A percentile compares a stretch with the other conserved stretches of the same genome.
phyloP scores from a whole-genome alignment of 2,888 invertebrate species.

The Oscheius sp. region DNA sequence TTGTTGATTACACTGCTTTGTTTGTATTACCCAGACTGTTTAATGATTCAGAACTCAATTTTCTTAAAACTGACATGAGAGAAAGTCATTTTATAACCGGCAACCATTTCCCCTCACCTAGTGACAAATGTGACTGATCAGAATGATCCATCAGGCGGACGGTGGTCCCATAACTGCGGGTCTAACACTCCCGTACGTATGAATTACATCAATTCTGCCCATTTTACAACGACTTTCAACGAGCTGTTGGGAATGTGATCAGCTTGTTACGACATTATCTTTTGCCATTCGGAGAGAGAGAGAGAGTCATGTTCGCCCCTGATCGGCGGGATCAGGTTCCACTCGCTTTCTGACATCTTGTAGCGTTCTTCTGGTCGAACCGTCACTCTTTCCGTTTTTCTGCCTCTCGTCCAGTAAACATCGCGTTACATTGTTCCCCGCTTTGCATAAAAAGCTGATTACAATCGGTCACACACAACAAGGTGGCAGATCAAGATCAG shows the following conservation, averaged over 20 bases:
- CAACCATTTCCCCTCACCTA: no score
- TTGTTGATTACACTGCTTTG: no score
- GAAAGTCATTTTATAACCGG: no score
- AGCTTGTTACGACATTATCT: conserved; percentile 18
- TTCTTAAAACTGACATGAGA: no score
- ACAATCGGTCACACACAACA: no score
- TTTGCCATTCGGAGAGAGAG: conserved; percentile 12
- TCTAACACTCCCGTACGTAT: conserved; percentile 24
- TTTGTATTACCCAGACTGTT: no score
- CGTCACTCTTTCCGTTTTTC: background rate
- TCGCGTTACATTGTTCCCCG: no score
- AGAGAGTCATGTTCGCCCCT: background rate
- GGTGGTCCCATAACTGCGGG: conserved; percentile 16
- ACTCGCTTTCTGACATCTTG: conserved; percentile 31
- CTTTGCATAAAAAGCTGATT: no score
- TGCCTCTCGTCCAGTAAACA: no score
- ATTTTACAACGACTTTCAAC: conserved; percentile 6
- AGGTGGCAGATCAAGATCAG: no score
- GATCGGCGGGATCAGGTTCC: conserved; percentile 27
- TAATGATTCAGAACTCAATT: no score
- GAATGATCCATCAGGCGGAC: conserved; percentile 26
- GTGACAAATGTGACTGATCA: conserved; percentile 7
- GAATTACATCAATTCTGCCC: conserved; percentile 28
- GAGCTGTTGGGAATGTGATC: conserved; percentile 6
- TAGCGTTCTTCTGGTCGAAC: conserved; percentile 3